These are phyloP conservation scores for Julus scandinavius DNA, from an alignment of 2,888 invertebrate genomes.

Conservation along the genomic window DNA sequence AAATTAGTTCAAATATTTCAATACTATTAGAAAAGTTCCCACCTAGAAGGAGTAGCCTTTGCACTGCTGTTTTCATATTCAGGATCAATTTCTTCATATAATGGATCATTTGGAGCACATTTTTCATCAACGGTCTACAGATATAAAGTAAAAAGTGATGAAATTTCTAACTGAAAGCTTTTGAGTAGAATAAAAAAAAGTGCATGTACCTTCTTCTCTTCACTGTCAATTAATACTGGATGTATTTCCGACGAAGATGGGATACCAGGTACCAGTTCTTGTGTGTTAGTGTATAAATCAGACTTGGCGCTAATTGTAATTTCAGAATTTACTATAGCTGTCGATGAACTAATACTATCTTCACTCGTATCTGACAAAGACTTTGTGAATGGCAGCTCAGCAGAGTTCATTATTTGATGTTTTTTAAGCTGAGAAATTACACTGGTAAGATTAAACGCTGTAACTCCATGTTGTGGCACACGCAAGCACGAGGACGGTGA, in stretches of 20 bases:
- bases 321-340: neutral
- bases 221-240: neutral
- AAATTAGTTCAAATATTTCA: too few species aligned
- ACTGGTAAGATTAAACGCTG: neutral
- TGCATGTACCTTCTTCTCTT: neutral
- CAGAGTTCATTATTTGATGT: neutral
- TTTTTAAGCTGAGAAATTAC: neutral
- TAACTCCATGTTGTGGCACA: neutral
- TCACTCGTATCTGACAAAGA: neutral
- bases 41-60: neutral
- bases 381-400: neutral
- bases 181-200: neutral
- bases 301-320: neutral
- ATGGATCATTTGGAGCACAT: neutral
- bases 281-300: neutral
- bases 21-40: neutral
- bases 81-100: constrained; percentile 55
- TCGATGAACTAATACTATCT: neutral
- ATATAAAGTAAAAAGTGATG: neutral
- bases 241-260: neutral
- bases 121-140: neutral
- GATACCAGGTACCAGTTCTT: neutral
- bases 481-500: neutral
- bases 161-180: neutral
- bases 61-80: constrained; percentile 44